These are phyloP conservation scores for Aythya baeri DNA, from an alignment of 2,113 vertebrate genomes.

Conservation along the genomic window DNA sequence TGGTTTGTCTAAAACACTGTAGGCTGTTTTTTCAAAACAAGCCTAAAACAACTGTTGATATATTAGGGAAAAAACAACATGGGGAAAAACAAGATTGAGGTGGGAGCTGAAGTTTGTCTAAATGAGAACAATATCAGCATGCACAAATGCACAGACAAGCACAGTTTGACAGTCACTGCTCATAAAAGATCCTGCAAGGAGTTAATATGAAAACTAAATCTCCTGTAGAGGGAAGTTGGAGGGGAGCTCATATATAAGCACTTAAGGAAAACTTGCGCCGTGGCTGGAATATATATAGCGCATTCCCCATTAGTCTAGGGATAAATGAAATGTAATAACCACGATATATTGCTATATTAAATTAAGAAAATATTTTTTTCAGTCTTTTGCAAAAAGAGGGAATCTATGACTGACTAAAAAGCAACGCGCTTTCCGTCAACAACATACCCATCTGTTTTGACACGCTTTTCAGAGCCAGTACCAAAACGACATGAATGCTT, in stretches of 20 bases:
- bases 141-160: conserved; percentile 14
- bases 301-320: neutral
- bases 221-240: conserved; percentile 23
- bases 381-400: neutral
- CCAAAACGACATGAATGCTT: neutral
- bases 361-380: neutral
- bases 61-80: neutral
- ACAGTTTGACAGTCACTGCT: conserved; percentile 24
- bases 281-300: neutral
- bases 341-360: neutral
- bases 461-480: neutral
- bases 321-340: conserved; percentile 39
- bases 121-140: conserved; percentile 1
- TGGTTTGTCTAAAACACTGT: neutral
- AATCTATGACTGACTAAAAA: conserved; percentile 9
- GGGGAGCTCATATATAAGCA: neutral
- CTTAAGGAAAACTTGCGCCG: conserved; percentile 13
- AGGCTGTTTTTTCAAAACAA: neutral
- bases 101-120: neutral
- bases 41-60: conserved; percentile 29
- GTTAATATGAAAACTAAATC: conserved; percentile 40
- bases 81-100: neutral
- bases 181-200: conserved; percentile 30
- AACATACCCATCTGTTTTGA: neutral
- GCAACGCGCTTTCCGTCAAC: conserved; percentile 1